Percentiles rank a stretch among this genome's conserved stretches.
Evolutionary conservation across 92 coral and sea anemone species (phyloP).

Genomic region (Palythoa grandiflora): DNA sequence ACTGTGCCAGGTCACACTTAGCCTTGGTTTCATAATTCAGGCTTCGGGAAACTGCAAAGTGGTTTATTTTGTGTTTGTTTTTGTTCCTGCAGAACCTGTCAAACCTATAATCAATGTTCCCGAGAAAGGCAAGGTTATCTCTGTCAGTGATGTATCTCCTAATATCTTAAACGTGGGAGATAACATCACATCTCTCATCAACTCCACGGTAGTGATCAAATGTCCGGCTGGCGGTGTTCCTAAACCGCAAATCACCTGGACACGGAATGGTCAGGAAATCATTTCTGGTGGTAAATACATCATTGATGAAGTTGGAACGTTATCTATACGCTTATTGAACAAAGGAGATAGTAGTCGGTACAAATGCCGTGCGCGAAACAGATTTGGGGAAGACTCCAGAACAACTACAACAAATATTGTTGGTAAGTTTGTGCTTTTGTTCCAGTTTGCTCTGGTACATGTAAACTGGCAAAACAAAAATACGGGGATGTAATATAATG

Average conservation of each 20-base stretch:
- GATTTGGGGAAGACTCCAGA: conserved; percentile 27
- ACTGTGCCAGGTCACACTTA: too few relatives aligned
- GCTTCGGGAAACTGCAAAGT: too few relatives aligned
- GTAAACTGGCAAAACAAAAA: too few relatives aligned
- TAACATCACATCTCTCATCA: conserved; percentile 73
- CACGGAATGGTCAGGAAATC: conserved; percentile 52
- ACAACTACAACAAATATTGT: conserved; percentile 19
- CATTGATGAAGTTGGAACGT: conserved; percentile 21
- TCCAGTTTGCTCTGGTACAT: too few relatives aligned
- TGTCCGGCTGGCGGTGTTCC: conserved; percentile 91
- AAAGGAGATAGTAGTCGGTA: conserved; percentile 9
- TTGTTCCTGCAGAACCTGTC: background rate
- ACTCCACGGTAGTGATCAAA: conserved; percentile 73
- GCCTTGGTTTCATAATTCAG: too few relatives aligned
- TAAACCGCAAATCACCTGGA: conserved; percentile 81
- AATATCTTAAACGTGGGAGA: conserved; percentile 76
- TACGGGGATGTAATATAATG: too few relatives aligned
- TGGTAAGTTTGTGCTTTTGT: background rate
- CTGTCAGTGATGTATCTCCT: conserved; percentile 39
- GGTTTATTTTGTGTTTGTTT: background rate
- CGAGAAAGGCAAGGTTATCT: conserved; percentile 15
- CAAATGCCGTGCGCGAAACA: conserved; percentile 33
- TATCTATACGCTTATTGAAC: background rate
- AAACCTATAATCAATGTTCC: conserved; percentile 22
- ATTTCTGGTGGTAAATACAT: conserved; percentile 21